Conservation (phyloP, 2,797 vertebrate species). For the Hippoglossus hippoglossus region DNA sequence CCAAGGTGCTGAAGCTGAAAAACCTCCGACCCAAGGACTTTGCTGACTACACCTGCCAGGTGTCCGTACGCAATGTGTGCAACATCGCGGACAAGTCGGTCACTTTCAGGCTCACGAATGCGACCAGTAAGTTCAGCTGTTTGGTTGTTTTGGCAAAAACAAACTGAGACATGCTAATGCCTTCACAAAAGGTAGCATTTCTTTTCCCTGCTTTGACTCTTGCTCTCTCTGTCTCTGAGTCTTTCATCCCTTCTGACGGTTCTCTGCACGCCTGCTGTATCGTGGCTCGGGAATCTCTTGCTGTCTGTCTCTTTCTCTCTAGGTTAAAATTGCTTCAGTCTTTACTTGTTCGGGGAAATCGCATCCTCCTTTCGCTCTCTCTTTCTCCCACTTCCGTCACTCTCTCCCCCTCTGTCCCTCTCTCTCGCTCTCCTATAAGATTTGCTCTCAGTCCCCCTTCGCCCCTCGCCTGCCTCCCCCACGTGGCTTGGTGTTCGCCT, state of each 20-base stretch:
- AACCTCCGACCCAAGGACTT: slow-evolving; percentile 96
- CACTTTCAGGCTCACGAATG: slow-evolving; percentile 95
- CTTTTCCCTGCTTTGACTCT: background rate
- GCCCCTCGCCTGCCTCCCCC: slow-evolving; percentile 36
- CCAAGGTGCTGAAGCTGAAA: slow-evolving; percentile 98
- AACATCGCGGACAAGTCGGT: slow-evolving; percentile 94
- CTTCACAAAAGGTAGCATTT: background rate
- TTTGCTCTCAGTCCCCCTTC: slow-evolving; percentile 31
- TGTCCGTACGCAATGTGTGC: slow-evolving; percentile 96
- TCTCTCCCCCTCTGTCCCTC: slow-evolving; percentile 13
- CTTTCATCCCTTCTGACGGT: slow-evolving; percentile 11
- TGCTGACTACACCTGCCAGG: slow-evolving; percentile 96
- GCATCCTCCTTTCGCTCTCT: slow-evolving; percentile 20
- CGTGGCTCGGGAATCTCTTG: slow-evolving; percentile 15
- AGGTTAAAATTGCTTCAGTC: slow-evolving; percentile 23
- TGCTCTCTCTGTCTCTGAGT: slow-evolving; percentile 13
- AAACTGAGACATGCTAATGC: background rate
- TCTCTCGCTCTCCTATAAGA: slow-evolving; percentile 45
- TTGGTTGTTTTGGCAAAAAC: background rate
- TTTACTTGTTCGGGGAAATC: slow-evolving; percentile 8
- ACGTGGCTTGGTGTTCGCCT: slow-evolving; percentile 51
- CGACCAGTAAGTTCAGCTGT: slow-evolving; percentile 87
- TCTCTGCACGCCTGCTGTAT: background rate
- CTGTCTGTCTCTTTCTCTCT: slow-evolving; percentile 37
- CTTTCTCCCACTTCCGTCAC: slow-evolving; percentile 24